phyloP scores from a whole-genome alignment of 2,113 vertebrate genomes.

The Archocentrus centrarchus region DNA sequence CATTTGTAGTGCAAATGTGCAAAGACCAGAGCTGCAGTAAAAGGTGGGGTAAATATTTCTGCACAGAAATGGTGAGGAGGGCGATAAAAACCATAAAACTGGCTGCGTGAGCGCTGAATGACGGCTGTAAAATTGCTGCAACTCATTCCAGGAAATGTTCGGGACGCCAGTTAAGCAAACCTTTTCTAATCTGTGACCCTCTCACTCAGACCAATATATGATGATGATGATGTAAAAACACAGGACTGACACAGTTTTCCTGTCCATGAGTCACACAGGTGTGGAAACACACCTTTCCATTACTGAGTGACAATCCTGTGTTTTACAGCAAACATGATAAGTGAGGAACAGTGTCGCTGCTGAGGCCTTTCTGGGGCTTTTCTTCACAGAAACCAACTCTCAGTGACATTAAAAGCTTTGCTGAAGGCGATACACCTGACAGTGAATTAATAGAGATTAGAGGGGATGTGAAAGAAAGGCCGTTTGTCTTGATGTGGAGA shows the following conservation, averaged over 20 bases:
- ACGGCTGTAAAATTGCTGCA: neutral
- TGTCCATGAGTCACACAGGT: neutral
- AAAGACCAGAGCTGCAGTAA: neutral
- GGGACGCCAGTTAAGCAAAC: neutral
- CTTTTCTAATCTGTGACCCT: neutral
- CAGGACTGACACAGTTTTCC: neutral
- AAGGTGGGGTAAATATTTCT: neutral
- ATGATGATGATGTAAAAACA: neutral
- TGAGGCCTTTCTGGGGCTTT: neutral
- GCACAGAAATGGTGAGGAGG: neutral
- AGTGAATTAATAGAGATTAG: neutral
- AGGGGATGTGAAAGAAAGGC: neutral
- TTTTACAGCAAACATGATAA: slow-evolving; percentile 45
- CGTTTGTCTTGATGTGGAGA: slow-evolving; percentile 14
- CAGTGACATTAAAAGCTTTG: slow-evolving; percentile 32
- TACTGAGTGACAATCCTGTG: neutral
- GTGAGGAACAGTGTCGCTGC: neutral
- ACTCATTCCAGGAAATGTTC: neutral
- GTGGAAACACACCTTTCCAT: neutral
- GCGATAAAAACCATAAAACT: slow-evolving; percentile 12
- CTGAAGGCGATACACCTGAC: neutral
- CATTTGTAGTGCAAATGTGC: neutral
- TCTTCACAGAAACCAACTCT: neutral
- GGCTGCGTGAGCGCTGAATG: neutral
- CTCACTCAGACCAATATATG: neutral